phyloP scores from a whole-genome alignment of 2,113 vertebrate species.

The Rhea pennata region DNA sequence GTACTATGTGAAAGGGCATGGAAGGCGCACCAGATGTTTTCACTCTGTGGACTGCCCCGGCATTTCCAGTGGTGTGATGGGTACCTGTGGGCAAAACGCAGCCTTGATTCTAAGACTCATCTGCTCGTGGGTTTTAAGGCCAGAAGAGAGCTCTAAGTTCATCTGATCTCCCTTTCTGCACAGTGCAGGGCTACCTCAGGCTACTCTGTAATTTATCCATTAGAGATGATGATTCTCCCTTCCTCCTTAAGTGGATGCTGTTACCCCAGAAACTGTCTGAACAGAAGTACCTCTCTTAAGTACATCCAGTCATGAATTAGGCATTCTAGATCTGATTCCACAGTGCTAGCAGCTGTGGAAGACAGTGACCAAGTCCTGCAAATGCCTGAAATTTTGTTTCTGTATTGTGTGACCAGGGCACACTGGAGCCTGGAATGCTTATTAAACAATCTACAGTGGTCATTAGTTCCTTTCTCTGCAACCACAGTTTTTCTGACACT shows the following conservation, averaged over 20 bases:
- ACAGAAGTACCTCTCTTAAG: background rate
- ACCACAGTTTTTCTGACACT: background rate
- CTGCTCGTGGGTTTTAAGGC: background rate
- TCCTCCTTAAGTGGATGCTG: background rate
- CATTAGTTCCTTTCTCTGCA: background rate
- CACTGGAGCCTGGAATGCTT: background rate
- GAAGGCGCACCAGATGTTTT: background rate
- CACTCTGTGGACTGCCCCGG: background rate
- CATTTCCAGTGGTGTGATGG: background rate
- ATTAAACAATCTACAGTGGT: background rate
- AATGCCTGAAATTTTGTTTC: background rate
- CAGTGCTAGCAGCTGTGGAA: background rate
- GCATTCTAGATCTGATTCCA: background rate
- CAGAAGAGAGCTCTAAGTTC: background rate
- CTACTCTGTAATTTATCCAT: background rate
- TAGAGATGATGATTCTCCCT: background rate
- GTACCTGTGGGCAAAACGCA: background rate
- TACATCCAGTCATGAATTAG: background rate
- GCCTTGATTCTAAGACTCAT: background rate
- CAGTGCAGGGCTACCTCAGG: background rate
- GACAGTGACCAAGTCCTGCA: background rate
- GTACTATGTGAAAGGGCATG: fast-evolving
- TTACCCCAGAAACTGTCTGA: background rate
- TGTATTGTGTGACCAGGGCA: background rate
- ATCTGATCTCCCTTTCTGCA: background rate